phyloP scores from a whole-genome alignment of 2,888 invertebrate genomes.

The Agrochola lota region DNA sequence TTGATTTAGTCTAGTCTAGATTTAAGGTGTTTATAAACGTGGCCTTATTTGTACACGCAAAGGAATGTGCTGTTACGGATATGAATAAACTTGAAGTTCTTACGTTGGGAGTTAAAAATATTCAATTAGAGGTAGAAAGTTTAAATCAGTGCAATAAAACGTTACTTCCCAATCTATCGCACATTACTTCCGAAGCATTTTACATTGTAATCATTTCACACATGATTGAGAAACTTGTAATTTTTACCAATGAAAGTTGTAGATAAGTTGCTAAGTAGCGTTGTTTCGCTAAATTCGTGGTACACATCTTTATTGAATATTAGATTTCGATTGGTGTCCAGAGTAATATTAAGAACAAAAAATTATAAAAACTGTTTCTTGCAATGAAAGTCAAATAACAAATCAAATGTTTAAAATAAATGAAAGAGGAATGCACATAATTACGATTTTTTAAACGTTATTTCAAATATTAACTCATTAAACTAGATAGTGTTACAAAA shows the following conservation, averaged over 20 bases:
- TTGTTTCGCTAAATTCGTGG: conserved; percentile 21
- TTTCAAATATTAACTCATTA: conserved; percentile 27
- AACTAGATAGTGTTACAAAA: conserved; percentile 37
- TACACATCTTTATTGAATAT: neutral
- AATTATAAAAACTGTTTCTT: neutral
- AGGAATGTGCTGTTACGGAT: conserved; percentile 7
- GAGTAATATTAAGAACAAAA: neutral
- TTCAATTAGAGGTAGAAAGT: conserved; percentile 52
- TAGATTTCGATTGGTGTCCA: neutral
- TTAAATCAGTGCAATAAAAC: conserved; percentile 24
- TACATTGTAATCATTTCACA: conserved; percentile 52
- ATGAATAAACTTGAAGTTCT: conserved; percentile 6
- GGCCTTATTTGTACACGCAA: neutral
- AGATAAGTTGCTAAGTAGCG: conserved; percentile 36
- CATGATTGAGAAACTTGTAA: conserved; percentile 55
- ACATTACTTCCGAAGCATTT: conserved; percentile 45
- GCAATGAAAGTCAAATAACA: neutral
- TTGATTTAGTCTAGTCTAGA: conserved; percentile 1
- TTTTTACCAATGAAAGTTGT: conserved; percentile 57
- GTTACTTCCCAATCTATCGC: conserved; percentile 28
- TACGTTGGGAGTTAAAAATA: conserved; percentile 28
- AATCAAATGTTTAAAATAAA: neutral
- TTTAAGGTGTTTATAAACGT: conserved; percentile 1
- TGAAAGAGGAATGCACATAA: neutral
- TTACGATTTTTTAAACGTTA: neutral